Evolutionary conservation across 2,797 vertebrate genomes (phyloP).

Genomic region (Psittacula echo): DNA sequence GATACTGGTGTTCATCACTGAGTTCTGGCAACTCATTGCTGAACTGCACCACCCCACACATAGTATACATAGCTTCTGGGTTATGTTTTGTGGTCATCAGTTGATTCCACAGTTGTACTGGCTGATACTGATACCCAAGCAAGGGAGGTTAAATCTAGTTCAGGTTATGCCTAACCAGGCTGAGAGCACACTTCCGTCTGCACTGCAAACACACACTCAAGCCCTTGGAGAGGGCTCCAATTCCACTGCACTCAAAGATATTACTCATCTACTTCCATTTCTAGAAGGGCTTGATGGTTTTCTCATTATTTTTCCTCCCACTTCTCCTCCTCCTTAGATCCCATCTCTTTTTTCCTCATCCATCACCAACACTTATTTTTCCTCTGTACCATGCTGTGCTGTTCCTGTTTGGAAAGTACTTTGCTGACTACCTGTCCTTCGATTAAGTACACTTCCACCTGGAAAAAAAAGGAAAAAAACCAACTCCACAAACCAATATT

Average conservation of each 20-base stretch:
- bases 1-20: not conserved
- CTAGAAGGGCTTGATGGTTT: not conserved
- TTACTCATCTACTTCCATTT: not conserved
- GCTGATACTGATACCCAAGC: not conserved
- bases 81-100: not conserved
- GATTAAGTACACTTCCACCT: not conserved
- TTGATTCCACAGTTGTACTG: too few species aligned
- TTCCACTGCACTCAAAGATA: not conserved
- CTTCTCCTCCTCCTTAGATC: not conserved
- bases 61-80: accelerated
- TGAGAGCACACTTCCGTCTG: not conserved
- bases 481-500: not conserved
- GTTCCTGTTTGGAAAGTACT: not conserved
- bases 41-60: not conserved
- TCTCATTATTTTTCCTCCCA: not conserved
- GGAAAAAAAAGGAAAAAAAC: not conserved
- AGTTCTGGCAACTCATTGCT: not conserved
- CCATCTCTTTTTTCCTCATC: not conserved
- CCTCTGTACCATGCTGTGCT: not conserved
- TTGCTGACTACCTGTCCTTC: not conserved
- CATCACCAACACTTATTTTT: not conserved
- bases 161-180: not conserved
- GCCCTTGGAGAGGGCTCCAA: not conserved
- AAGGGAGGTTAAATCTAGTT: not conserved
- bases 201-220: too few species aligned